phyloP scores from a whole-genome alignment of 2,113 vertebrate species.

The Bubalus kerabau region DNA sequence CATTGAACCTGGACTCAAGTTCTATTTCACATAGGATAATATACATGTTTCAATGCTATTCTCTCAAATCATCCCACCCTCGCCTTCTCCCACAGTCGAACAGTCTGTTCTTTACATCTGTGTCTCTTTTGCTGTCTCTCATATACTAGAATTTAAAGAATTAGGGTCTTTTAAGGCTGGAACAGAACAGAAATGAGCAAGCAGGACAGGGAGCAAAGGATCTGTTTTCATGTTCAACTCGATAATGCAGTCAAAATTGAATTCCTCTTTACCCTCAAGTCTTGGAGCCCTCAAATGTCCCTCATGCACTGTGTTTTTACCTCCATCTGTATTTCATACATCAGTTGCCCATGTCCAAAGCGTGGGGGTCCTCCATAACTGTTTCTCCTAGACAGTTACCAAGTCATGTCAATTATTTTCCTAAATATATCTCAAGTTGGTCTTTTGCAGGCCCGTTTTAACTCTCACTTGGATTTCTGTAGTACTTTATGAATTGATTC shows the following conservation, averaged over 20 bases:
- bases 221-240: background rate
- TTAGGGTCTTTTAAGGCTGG: background rate
- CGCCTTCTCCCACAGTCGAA: background rate
- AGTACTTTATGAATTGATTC: background rate
- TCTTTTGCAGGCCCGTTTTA: background rate
- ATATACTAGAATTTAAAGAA: background rate
- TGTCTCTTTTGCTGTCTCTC: background rate
- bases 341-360: background rate
- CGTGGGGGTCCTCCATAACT: background rate
- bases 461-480: background rate
- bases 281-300: background rate
- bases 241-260: background rate
- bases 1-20: fast-evolving
- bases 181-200: background rate
- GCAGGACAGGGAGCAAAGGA: background rate
- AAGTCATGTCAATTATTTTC: background rate
- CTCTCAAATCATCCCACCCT: background rate
- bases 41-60: background rate
- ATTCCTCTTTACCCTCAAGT: background rate
- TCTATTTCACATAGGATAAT: background rate
- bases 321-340: background rate
- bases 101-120: background rate
- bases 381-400: background rate
- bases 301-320: too few relatives aligned
- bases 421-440: background rate